A percentile compares a stretch with the other conserved stretches of the same genome.
Conservation (phyloP, 2,113 vertebrate species). For the Caranx ignobilis region DNA sequence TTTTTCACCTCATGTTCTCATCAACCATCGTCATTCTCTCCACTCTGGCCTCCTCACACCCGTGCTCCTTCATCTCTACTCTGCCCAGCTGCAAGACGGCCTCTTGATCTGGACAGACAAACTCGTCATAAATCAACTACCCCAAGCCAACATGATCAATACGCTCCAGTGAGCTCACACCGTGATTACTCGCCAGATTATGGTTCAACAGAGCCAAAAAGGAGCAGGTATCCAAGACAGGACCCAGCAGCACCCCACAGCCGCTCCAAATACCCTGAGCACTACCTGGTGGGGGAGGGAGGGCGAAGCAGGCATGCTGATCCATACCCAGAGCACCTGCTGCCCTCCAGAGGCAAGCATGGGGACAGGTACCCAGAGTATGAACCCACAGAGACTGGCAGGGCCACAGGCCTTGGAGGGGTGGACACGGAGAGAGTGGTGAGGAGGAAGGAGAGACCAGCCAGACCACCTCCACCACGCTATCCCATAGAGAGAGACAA, state of each 20-base stretch:
- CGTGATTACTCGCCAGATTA: constrained; percentile 70
- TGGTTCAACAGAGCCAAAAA: constrained; percentile 65
- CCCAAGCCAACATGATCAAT: constrained; percentile 31
- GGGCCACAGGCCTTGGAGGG: constrained; percentile 23
- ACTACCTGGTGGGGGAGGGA: constrained; percentile 48
- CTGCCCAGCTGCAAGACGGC: constrained; percentile 59
- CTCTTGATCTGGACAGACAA: constrained; percentile 67
- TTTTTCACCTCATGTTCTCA: constrained; percentile 58
- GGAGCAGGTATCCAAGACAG: constrained; percentile 67
- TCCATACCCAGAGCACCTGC: constrained; percentile 79
- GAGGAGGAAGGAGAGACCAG: constrained; percentile 75
- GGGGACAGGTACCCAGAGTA: constrained; percentile 65
- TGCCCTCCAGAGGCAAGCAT: constrained; percentile 76
- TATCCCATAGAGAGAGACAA: constrained; percentile 72
- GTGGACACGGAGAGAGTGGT: constrained; percentile 66
- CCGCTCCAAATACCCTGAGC: constrained; percentile 61
- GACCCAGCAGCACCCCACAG: constrained; percentile 59
- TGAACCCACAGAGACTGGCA: constrained; percentile 57
- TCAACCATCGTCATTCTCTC: constrained; percentile 44
- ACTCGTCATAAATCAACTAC: constrained; percentile 58
- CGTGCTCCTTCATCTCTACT: constrained; percentile 30
- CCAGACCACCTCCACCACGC: constrained; percentile 74
- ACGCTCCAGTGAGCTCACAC: constrained; percentile 36
- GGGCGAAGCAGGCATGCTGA: constrained; percentile 67
- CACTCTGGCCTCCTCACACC: background rate